phyloP scores from a whole-genome alignment of 2,797 vertebrate species.

The Heteromormyrus szaboi region DNA sequence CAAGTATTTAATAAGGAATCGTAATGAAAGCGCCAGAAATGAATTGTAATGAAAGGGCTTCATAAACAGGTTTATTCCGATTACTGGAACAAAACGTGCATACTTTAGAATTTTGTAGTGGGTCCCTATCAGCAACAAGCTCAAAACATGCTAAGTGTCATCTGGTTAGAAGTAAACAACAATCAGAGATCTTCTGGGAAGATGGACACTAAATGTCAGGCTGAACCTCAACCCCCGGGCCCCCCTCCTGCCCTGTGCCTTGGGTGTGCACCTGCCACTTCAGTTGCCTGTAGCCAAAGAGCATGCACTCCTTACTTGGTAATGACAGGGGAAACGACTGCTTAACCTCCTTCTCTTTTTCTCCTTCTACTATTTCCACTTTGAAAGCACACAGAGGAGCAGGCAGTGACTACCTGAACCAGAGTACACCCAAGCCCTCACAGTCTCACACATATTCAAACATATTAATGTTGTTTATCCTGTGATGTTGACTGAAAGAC shows the following conservation, averaged over 20 bases:
- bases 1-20: background rate
- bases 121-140: background rate
- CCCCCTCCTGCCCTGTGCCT: conserved; percentile 5
- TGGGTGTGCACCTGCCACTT: conserved; percentile 58
- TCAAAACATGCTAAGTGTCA: background rate
- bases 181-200: background rate
- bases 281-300: conserved; percentile 48
- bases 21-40: background rate
- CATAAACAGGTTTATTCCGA: background rate
- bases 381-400: background rate
- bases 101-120: background rate
- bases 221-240: conserved; percentile 9
- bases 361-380: conserved; percentile 22
- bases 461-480: background rate
- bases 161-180: background rate
- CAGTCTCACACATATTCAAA: background rate
- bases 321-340: conserved; percentile 29
- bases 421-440: background rate
- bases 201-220: conserved; percentile 49
- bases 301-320: conserved; percentile 54
- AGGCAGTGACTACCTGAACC: background rate
- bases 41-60: background rate
- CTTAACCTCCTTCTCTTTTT: conserved; percentile 34
- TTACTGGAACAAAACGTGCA: background rate
- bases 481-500: background rate